Evolutionary conservation across 2,113 vertebrate genomes (phyloP), one percentile per base, ranked within the genome.

Genomic region (Anolis sagrei): DNA sequence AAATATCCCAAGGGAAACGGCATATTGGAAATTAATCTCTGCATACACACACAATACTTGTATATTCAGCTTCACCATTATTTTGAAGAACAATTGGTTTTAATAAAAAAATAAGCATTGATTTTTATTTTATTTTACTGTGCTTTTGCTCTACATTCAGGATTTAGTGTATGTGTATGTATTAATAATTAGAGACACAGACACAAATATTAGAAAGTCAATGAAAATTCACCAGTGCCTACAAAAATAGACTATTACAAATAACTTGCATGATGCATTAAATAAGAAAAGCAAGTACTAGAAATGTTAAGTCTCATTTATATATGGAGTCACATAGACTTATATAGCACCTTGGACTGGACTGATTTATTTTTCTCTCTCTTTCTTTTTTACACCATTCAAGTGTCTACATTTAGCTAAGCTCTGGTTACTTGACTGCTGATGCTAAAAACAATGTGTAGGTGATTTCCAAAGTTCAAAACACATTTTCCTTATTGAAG

Each of bases 1-100:
- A 96, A 96, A 96, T 96, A 92, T 96, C 96, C 95, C 96, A 93
- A 91, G 95, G 94, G 96, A 96, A 91, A 90, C 62, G 73, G 90
- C 0, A 39, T 95, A 92, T 94, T 96, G 95, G 95, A 96, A 97
- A 96, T 97, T 96, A 96, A 96, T 95, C 90, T 96, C 94, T 92
- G 94, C 93, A 93, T 95, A 91, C 91, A 91, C 91, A 94, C 91
- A 95, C 96, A 96, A 95, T 93, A 93, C 87, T 94, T 91, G 87
- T 93, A 94, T 94, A 91, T 94, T 91, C 93, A 93, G 86, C 92
- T 94, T 96, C 93, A 94, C 94, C 86, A 88, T 91, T 93, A 92
- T 84, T 88, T 82, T 92, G 84, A 89, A 93, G 88, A 95, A 82
- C 21, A 49, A 83, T 29, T 81, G 88, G 44, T 83, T 76, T 91